Percentiles rank a stretch among this genome's conserved stretches.
Evolutionary conservation across 2,113 vertebrate species (phyloP).

Genomic region (Thomomys bottae): DNA sequence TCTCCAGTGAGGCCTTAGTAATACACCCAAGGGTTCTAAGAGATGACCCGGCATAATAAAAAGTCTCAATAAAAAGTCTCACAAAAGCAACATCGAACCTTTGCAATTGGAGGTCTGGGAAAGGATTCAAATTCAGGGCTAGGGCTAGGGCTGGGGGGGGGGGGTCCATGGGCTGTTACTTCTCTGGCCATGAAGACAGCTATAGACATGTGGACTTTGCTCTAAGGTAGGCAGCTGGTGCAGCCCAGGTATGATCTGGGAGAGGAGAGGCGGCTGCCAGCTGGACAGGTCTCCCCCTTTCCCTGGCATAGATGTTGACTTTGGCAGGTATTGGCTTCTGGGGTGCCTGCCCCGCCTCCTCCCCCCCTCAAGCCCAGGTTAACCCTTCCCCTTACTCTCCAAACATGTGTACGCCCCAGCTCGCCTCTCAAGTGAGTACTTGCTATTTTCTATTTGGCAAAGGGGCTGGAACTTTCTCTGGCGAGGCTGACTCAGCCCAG

Average conservation of each 20-base stretch:
- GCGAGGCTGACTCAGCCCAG: conserved; percentile 66
- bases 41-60: too few species aligned
- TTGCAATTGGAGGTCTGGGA: not conserved
- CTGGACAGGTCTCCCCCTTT: not conserved
- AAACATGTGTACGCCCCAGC: not conserved
- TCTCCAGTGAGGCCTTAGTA: not conserved
- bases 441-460: conserved; percentile 64
- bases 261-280: conserved; percentile 40
- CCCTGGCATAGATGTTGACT: conserved; percentile 47
- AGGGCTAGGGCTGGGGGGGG: too few species aligned
- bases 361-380: not conserved
- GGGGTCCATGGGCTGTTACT: not conserved
- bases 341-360: not conserved
- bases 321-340: conserved; percentile 28
- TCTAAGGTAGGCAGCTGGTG: conserved; percentile 38
- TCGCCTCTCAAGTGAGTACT: not conserved
- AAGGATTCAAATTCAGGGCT: not conserved
- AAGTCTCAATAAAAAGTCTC: not conserved
- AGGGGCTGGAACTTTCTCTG: conserved; percentile 30
- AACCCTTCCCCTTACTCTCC: not conserved
- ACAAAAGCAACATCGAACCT: not conserved
- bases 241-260: conserved; percentile 55
- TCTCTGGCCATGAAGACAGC: not conserved
- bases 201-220: conserved; percentile 64
- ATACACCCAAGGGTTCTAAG: not conserved